Base-by-base conservation (phyloP, 2,888 invertebrate genomes). In the Chironomus tentans region DNA sequence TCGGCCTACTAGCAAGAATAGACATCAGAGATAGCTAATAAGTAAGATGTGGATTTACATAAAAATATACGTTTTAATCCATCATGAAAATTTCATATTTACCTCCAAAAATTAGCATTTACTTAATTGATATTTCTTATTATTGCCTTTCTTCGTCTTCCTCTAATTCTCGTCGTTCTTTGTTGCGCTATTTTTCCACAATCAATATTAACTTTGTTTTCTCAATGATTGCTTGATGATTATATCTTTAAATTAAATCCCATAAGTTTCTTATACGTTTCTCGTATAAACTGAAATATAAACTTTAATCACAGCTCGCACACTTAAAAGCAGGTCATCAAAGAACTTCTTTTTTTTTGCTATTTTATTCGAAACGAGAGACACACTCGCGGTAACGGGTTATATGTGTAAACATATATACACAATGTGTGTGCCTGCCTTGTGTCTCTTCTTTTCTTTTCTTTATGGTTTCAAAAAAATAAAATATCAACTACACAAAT, bases 41-140 rank as follows among this genome's bases (percentile, higher is more conserved):
- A 50, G n/a, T 5, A 15, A 50, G 50, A 50, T n/a, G 50, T 50
- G 6, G 5, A 56, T 56, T 56, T 56, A 56, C 56, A 56, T 56
- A 56, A 56, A 56, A 15, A 24, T 24, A 3, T 28, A 50, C 50
- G 50, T 6, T 18, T 38, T 56, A 56, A 56, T 15, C n/a, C 7
- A 56, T 56, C 15, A 56, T 18, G 56, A 56, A 56, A 56, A 18
- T 18, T 15, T 56, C 15, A 65, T 68, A 74, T 28, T 68, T 47
- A 74, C 74, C 74, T 74, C 74, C 74, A 68, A 74, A 74, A 74
- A 74, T 74, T 74, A 65, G 74, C 74, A 74, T 74, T 74, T 74
- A 74, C 68, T 74, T 74, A 74, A 68, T 74, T 62, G 22, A 46
- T 46, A 73, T 28, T 73, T 62, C 38, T 65, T 21, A 22, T 47